These are phyloP conservation scores for Saccostrea glomerata DNA, from an alignment of 1,140 invertebrate genomes.

Conservation along the genomic window DNA sequence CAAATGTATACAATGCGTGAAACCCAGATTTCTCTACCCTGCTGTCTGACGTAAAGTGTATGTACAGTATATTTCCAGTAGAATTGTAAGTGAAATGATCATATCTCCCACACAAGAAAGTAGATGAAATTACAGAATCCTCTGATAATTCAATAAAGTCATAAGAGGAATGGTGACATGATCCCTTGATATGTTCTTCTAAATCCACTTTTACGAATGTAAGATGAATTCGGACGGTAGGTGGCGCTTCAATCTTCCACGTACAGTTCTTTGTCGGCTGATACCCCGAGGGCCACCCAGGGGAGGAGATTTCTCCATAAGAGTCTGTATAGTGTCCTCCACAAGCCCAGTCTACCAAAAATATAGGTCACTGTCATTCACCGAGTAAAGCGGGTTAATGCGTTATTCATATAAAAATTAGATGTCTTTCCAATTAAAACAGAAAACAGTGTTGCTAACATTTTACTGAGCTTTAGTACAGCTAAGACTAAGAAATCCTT, in stretches of 20 bases:
- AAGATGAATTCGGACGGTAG: slow-evolving; percentile 42
- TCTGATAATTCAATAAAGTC: slow-evolving; percentile 46
- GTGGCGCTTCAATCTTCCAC: slow-evolving; percentile 61
- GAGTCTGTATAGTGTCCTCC: slow-evolving; percentile 58
- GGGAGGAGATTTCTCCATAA: slow-evolving; percentile 67
- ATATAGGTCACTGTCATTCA: background rate
- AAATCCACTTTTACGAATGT: slow-evolving; percentile 51
- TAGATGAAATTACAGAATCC: background rate
- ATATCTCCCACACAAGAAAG: slow-evolving; percentile 3
- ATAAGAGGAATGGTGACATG: slow-evolving; percentile 42
- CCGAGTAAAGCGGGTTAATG: no score
- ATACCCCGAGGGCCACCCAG: slow-evolving; percentile 67
- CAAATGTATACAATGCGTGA: background rate
- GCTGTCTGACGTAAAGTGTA: background rate
- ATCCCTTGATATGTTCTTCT: slow-evolving; percentile 48
- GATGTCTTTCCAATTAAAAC: no score
- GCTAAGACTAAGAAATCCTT: no score
- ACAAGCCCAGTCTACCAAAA: slow-evolving; percentile 68
- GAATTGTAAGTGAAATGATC: background rate
- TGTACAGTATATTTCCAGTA: background rate
- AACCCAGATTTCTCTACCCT: slow-evolving; percentile 21
- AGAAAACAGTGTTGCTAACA: no score
- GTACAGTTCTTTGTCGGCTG: slow-evolving; percentile 58
- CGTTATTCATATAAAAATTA: no score
- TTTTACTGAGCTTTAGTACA: no score